Evolutionary conservation across 2,888 invertebrate species (phyloP).

Genomic region (Calliphora vomitoria): DNA sequence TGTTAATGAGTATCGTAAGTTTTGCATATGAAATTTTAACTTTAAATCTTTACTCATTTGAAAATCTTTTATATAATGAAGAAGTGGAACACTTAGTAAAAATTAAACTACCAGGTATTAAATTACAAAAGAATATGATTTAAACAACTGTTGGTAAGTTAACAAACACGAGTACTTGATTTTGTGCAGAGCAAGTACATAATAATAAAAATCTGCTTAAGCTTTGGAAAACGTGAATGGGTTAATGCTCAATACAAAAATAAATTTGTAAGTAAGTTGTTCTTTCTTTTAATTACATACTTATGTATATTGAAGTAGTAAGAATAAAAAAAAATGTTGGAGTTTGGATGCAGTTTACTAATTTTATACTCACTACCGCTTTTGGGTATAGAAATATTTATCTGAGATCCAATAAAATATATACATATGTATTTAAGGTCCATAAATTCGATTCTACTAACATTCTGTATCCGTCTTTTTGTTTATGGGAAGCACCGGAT

Average conservation of each 20-base stretch:
- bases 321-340: no score
- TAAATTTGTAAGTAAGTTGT: neutral
- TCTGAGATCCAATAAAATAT: no score
- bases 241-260: neutral
- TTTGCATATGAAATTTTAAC: conserved; percentile 2
- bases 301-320: no score
- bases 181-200: neutral
- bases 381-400: no score
- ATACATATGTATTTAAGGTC: no score
- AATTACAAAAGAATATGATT: conserved; percentile 12
- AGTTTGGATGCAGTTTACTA: no score
- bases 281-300: no score
- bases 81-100: neutral
- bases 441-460: no score
- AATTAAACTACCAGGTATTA: conserved; percentile 10
- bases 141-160: neutral
- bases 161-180: neutral
- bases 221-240: neutral
- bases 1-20: neutral
- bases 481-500: no score
- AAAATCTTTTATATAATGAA: neutral
- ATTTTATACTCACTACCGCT: no score
- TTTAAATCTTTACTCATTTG: neutral
- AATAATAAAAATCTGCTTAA: neutral
- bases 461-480: no score